Evolutionary conservation across 1,140 invertebrate species (phyloP).

Genomic region (Pissodes strobi): DNA sequence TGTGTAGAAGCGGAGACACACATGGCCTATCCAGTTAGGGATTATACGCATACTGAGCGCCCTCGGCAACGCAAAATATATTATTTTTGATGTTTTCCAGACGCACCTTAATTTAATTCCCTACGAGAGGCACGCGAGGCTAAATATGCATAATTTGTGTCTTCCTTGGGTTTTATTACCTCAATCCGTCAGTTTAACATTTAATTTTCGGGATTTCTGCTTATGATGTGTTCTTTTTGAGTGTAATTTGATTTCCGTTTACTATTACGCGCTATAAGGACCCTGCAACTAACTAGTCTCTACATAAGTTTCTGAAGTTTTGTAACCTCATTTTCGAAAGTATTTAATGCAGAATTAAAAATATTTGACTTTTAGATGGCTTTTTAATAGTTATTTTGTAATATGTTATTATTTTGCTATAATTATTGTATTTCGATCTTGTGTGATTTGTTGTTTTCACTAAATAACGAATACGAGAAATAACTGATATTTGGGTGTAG

Average conservation of each 20-base stretch:
- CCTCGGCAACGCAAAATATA: conserved; percentile 43
- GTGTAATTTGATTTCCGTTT: too few relatives aligned
- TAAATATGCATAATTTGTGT: conserved; percentile 54
- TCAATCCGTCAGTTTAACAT: conserved; percentile 45
- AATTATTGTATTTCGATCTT: too few relatives aligned
- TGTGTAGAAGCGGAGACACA: conserved; percentile 38
- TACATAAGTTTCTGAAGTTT: not conserved
- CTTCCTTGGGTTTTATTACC: conserved; percentile 50
- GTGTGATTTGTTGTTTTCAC: too few relatives aligned
- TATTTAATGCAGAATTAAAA: not conserved
- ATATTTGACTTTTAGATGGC: not conserved
- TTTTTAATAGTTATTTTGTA: not conserved
- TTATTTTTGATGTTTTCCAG: conserved; percentile 53
- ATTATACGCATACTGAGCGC: conserved; percentile 45
- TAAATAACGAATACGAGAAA: too few relatives aligned
- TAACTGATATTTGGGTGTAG: too few relatives aligned
- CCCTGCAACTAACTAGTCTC: not conserved
- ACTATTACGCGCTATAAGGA: too few relatives aligned
- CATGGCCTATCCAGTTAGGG: conserved; percentile 42
- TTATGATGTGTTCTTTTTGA: conserved; percentile 17
- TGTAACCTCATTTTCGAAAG: not conserved
- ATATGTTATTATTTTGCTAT: too few relatives aligned
- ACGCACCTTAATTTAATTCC: conserved; percentile 54
- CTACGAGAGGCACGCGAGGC: conserved; percentile 49
- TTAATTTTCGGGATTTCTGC: conserved; percentile 39